Evolutionary conservation across 2,888 invertebrate genomes (phyloP).

Genomic region (Cheilosia pagana): DNA sequence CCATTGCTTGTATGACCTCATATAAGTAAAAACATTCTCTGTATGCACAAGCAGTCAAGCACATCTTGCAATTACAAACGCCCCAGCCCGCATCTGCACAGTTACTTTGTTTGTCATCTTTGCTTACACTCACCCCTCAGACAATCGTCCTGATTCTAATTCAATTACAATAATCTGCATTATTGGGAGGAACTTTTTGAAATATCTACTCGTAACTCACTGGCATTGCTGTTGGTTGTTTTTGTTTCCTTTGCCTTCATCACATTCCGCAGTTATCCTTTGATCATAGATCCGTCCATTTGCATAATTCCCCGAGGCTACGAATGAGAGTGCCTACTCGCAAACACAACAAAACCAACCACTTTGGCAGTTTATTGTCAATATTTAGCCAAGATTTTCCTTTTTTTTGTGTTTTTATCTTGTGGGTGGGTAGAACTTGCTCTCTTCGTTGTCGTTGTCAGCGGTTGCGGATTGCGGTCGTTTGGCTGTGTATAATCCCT

Average conservation of each 20-base stretch:
- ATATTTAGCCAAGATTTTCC: constrained; percentile 30
- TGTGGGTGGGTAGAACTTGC: constrained; percentile 5
- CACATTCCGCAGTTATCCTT: constrained; percentile 32
- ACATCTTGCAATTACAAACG: too few relatives aligned
- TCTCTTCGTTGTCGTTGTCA: constrained; percentile 14
- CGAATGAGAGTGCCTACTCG: background rate
- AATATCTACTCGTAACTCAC: background rate
- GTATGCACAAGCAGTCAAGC: too few relatives aligned
- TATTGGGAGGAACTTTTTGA: background rate
- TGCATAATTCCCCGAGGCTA: constrained; percentile 39
- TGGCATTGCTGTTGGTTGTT: constrained; percentile 9
- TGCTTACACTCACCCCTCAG: too few relatives aligned
- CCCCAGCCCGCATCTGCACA: too few relatives aligned
- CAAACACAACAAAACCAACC: constrained; percentile 2
- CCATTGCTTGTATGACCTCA: too few relatives aligned
- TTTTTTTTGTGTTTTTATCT: background rate
- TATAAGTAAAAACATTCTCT: too few relatives aligned
- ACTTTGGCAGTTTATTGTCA: constrained; percentile 32
- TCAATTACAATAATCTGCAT: constrained; percentile 6
- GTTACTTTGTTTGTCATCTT: too few relatives aligned
- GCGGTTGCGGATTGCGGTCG: constrained; percentile 35
- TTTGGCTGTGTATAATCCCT: constrained; percentile 47
- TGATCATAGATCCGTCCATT: constrained; percentile 29
- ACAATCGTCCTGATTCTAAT: too few relatives aligned
- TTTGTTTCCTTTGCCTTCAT: constrained; percentile 2